Base-by-base conservation (phyloP, 2,113 vertebrate species). In the Eidolon helvum region DNA sequence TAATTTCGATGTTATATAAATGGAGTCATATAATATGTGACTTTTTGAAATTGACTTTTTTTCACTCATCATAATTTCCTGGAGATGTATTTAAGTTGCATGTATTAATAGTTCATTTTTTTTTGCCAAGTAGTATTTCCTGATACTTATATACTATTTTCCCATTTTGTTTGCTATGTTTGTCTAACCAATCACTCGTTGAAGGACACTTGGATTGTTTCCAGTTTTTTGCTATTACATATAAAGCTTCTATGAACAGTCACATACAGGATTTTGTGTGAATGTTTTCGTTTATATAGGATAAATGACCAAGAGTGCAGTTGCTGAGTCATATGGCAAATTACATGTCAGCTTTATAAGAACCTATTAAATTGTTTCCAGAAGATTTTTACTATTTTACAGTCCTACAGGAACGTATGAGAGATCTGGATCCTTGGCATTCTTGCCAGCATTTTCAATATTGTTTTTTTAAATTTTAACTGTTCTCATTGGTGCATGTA, bases 311-410 rank as follows among this genome's bases (percentile, higher is more conserved):
- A 95, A 91, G n/a, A 68, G 79, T 68, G 11, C 5, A 88, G 79
- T 57, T 88, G 57, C 22, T 43, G 28, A 9, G 10, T 71, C 28
- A 5, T 72, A 59, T 90, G 28, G 4, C 38, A 90, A 90, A 87
- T 83, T 85, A 61, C 10, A 71, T 35, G 4, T 33, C 72, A 79
- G 33, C 45, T 97, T 91, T 83, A n/a, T 78, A 72, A 87, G 26
- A 91, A 93, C 63, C 7, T 59, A 48, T 1, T 75, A 87, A 87
- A 83, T 87, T 87, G 4, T 84, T 91, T 91, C n/a, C 65, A 95
- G 30, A 28, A 30, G 10, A 68, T 5, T 15, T 61, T 53, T 50
- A 21, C 16, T 22, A 90, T 78, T 92, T 90, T 87, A 66, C 4
- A 45, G 63, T 66, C 8, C n/a, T 68, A 84, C 15, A 80, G 1